These are phyloP conservation scores for Agrochola lota DNA, from an alignment of 2,888 invertebrate species.

Conservation along the genomic window DNA sequence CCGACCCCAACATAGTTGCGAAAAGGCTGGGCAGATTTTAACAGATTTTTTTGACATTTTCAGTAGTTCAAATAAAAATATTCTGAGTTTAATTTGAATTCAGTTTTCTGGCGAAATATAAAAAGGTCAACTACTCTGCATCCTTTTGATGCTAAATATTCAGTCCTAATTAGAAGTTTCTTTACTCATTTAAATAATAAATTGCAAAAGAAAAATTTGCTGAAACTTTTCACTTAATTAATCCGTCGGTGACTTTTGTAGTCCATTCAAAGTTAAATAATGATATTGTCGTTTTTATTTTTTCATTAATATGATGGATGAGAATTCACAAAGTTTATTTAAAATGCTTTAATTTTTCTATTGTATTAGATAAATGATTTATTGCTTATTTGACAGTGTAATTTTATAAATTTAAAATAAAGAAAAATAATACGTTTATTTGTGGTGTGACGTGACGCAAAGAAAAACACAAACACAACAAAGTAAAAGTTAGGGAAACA, in stretches of 20 bases:
- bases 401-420: background rate
- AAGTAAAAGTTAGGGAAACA: background rate
- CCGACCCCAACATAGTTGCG: too few relatives aligned
- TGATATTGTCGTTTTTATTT: slow-evolving; percentile 19
- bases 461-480: background rate
- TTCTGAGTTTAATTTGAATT: background rate
- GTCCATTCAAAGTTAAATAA: slow-evolving; percentile 43
- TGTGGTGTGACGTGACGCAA: too few relatives aligned
- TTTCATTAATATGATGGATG: slow-evolving; percentile 53
- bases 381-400: background rate
- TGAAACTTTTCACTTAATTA: slow-evolving; percentile 48
- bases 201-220: slow-evolving; percentile 35
- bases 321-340: slow-evolving; percentile 11
- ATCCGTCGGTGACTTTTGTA: slow-evolving; percentile 45
- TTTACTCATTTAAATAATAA: slow-evolving; percentile 55
- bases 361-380: slow-evolving; percentile 31
- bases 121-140: slow-evolving; percentile 3
- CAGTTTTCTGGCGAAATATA: background rate
- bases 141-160: slow-evolving; percentile 44
- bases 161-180: slow-evolving; percentile 40
- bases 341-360: slow-evolving; percentile 11
- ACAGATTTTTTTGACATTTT: background rate
- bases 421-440: background rate
- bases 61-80: background rate
- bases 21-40: too few relatives aligned